phyloP scores from a whole-genome alignment of 2,888 invertebrate species.

The Lepetodrilus schrolli region DNA sequence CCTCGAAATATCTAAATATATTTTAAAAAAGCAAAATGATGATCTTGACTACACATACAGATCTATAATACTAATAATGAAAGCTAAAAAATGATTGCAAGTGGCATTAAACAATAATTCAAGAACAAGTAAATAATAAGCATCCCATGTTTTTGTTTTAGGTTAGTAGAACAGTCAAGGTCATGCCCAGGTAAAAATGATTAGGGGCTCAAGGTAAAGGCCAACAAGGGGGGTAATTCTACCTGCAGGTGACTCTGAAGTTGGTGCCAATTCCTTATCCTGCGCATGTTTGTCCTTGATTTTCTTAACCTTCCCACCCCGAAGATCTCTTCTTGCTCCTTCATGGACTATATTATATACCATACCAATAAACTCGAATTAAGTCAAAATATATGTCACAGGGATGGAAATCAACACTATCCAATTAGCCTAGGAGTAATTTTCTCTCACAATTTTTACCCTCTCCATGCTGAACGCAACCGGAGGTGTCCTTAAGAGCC shows the following conservation, averaged over 20 bases:
- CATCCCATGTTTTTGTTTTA: background rate
- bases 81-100: background rate
- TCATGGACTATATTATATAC: constrained; percentile 17
- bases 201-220: background rate
- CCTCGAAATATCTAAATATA: too few species aligned
- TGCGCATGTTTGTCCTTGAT: constrained; percentile 20
- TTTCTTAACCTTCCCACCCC: constrained; percentile 19
- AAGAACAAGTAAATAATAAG: background rate
- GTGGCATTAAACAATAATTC: background rate
- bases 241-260: background rate
- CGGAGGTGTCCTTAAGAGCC: too few species aligned
- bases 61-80: background rate
- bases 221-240: background rate
- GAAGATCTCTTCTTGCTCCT: background rate
- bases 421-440: too few species aligned
- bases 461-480: too few species aligned
- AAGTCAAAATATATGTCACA: too few species aligned
- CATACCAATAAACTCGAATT: too few species aligned
- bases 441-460: too few species aligned
- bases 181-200: background rate
- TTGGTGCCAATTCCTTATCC: constrained; percentile 19
- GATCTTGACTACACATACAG: too few species aligned
- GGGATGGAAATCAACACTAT: too few species aligned
- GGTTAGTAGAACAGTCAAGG: background rate
- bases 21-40: too few species aligned